These are phyloP conservation scores for Trachythela sp. DNA, from an alignment of 64 coral and sea anemone species.

Conservation along the genomic window DNA sequence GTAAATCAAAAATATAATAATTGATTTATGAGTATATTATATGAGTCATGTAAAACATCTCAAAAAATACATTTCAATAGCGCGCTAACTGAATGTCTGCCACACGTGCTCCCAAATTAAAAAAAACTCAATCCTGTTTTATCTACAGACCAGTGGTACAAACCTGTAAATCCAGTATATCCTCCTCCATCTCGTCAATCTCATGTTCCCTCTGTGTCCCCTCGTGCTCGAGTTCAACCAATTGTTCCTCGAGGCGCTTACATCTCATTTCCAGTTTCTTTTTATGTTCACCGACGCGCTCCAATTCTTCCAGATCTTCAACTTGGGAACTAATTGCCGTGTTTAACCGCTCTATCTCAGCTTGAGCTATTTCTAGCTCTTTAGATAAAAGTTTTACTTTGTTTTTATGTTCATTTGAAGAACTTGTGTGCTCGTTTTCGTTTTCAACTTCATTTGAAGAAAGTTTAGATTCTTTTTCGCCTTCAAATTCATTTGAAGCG, in stretches of 20 bases:
- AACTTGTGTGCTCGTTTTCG: background rate
- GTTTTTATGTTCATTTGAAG: background rate
- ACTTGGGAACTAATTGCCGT: background rate
- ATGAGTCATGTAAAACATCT: no score
- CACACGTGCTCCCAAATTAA: no score
- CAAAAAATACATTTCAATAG: no score
- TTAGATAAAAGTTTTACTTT: background rate
- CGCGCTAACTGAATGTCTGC: no score
- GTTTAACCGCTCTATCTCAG: background rate
- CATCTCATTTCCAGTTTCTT: conserved; percentile 3
- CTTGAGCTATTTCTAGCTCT: conserved; percentile 5
- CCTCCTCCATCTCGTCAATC: conserved; percentile 17
- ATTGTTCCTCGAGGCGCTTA: background rate
- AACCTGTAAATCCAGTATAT: conserved; percentile 12
- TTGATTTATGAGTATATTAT: no score
- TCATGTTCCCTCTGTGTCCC: background rate
- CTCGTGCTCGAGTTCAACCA: conserved; percentile 3
- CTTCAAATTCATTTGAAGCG: no score
- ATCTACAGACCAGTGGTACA: no score
- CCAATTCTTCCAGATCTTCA: conserved; percentile 19
- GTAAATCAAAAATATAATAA: background rate
- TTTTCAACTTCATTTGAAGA: no score
- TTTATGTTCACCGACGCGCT: background rate
- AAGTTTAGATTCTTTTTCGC: no score
- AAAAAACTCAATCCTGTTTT: no score